phyloP scores from a whole-genome alignment of 2,888 invertebrate genomes.

The Drosophila longiperda region DNA sequence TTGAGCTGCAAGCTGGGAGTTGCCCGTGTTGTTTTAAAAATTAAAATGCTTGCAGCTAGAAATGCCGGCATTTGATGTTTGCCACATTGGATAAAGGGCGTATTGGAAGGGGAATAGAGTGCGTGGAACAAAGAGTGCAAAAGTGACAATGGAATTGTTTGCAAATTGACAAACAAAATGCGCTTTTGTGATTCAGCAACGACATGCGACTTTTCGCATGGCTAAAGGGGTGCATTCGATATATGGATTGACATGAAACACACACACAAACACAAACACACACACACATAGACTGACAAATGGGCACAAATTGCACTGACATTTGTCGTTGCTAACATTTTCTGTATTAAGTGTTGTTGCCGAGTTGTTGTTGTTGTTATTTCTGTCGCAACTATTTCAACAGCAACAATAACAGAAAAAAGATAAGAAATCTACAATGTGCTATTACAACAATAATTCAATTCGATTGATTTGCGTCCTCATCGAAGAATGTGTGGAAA shows the following conservation, averaged over 20 bases:
- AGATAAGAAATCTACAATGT: background rate
- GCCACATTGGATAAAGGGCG: background rate
- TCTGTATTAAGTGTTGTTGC: conserved; percentile 19
- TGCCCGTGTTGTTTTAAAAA: conserved; percentile 54
- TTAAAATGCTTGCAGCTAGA: conserved; percentile 53
- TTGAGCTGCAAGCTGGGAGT: background rate
- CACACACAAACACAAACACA: conserved; percentile 3
- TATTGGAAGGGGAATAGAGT: background rate
- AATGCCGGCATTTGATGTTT: conserved; percentile 40
- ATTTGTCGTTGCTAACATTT: conserved; percentile 45
- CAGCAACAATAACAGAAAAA: conserved; percentile 9
- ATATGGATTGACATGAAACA: conserved; percentile 53
- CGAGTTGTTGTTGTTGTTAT: conserved; percentile 25
- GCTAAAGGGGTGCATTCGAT: conserved; percentile 66
- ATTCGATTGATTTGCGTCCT: background rate
- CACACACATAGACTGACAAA: conserved; percentile 45
- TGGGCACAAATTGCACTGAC: conserved; percentile 64
- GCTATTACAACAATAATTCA: background rate
- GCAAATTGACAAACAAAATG: conserved; percentile 60
- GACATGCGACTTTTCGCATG: conserved; percentile 41
- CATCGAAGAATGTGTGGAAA: background rate
- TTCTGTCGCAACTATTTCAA: conserved; percentile 34
- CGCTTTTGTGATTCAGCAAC: conserved; percentile 50
- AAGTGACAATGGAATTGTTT: conserved; percentile 58
- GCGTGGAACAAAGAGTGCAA: conserved; percentile 18